Base-by-base conservation (phyloP, 2,888 invertebrate species). In the Synanthedon tipuliformis region DNA sequence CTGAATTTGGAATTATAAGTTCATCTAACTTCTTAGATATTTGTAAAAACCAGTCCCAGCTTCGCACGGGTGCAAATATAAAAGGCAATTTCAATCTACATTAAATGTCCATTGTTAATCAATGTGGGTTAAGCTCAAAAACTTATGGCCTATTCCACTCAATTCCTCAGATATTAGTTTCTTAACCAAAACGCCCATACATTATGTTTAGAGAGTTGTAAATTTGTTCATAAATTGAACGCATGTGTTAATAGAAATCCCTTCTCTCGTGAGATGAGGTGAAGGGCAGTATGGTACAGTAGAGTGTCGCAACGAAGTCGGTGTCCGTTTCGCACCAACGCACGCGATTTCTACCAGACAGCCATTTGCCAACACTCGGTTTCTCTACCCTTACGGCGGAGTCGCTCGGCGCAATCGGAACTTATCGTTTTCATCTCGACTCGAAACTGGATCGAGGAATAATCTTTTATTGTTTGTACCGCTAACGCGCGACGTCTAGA, bases 261-360 rank as follows among this genome's bases (percentile, higher is more conserved):
- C 48, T 48, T 48, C 48, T 16, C 5, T 48, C n/a, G 52, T 57
- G 51, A 53, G 58, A 59, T 63, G 61, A 53, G 58, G 60, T 63
- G 61, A 62, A 63, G 61, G 61, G 62, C 60, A 53, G 54, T 54
- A 55, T 34, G 34, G 34, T 34, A 34, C 34, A 34, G 34, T 34
- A 34, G 8, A 51, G 48, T 49, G 13, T 49, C 18, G 49, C 50
- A 52, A 51, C 55, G 57, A 60, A 57, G 60, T 58, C 59, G 56
- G 55, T 52, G 54, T 50, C 51, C 59, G 61, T 61, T 55, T 57
- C 60, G 59, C 62, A 57, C 60, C 62, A 65, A 59, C 59, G 62
- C 57, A 52, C 58, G 57, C 57, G 55, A 57, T 61, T 61, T 61
- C 60, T 56, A 54, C 48, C 48, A 51, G 50, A 51, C 53, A 50